A percentile compares a stretch with the other conserved stretches of the same genome.
These are phyloP conservation scores for Zaprionus davidi DNA, from an alignment of 1,140 invertebrate genomes.

Conservation along the genomic window DNA sequence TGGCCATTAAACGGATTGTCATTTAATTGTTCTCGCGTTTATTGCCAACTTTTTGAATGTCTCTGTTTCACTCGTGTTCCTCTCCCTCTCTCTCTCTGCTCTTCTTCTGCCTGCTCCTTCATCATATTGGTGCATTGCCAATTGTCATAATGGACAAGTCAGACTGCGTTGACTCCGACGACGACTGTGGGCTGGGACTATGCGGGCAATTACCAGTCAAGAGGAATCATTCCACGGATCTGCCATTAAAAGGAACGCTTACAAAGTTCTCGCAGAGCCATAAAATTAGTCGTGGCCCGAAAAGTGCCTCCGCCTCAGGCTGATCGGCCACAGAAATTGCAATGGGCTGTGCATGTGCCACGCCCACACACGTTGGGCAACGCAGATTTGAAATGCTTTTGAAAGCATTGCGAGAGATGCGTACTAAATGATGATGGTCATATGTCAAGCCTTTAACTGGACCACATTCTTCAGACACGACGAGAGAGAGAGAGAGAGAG, in stretches of 20 bases:
- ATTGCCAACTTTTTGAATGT: conserved; percentile 56
- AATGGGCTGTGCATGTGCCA: conserved; percentile 73
- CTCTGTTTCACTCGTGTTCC: conserved; percentile 32
- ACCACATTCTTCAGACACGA: conserved; percentile 16
- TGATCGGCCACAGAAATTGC: conserved; percentile 46
- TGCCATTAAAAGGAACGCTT: conserved; percentile 72
- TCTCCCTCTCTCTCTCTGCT: conserved; percentile 22
- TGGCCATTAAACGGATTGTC: conserved; percentile 78
- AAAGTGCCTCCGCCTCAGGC: conserved; percentile 63
- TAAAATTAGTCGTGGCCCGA: conserved; percentile 78
- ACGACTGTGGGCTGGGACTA: conserved; percentile 41
- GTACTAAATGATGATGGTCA: conserved; percentile 67
- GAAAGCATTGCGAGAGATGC: conserved; percentile 45
- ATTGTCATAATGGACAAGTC: conserved; percentile 74
- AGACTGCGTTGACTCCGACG: conserved; percentile 35
- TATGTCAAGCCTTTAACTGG: conserved; percentile 69
- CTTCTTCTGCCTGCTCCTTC: conserved; percentile 15
- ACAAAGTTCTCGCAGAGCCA: conserved; percentile 68
- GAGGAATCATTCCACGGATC: conserved; percentile 71
- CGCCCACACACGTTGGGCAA: conserved; percentile 48
- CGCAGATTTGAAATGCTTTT: conserved; percentile 66
- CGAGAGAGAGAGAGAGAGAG: not conserved
- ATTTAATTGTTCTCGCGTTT: conserved; percentile 75
- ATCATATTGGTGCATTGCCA: conserved; percentile 69
- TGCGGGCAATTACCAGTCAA: conserved; percentile 75